These are phyloP conservation scores for Drosophila sp. DNA, from an alignment of 1,140 invertebrate genomes.

Conservation along the genomic window DNA sequence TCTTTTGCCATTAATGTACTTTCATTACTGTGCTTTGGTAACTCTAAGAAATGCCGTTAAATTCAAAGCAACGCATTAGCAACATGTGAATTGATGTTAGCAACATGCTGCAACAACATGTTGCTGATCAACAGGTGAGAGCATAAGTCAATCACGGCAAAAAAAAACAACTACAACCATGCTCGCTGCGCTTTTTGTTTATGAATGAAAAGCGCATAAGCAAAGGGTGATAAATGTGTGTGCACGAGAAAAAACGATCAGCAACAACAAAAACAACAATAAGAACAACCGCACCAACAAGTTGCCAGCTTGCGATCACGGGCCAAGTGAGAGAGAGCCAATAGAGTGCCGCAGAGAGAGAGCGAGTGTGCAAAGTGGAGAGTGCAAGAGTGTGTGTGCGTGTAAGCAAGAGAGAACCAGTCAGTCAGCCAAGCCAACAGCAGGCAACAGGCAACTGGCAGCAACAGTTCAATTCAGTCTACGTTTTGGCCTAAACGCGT, in stretches of 20 bases:
- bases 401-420: conserved; percentile 46
- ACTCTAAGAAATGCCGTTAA: conserved; percentile 24
- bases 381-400: neutral
- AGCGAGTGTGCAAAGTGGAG: conserved; percentile 11
- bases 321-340: conserved; percentile 4
- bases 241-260: conserved; percentile 51
- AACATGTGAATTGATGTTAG: conserved; percentile 17
- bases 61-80: conserved; percentile 20
- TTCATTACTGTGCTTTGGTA: neutral
- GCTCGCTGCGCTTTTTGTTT: conserved; percentile 67
- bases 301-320: conserved; percentile 12
- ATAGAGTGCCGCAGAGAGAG: conserved; percentile 1
- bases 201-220: conserved; percentile 76
- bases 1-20: no score
- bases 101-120: conserved; percentile 19
- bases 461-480: conserved; percentile 69
- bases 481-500: conserved; percentile 77
- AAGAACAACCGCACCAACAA: conserved; percentile 38
- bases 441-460: conserved; percentile 26
- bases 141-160: conserved; percentile 16
- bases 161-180: conserved; percentile 41
- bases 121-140: conserved; percentile 66
- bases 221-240: conserved; percentile 67
- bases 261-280: conserved; percentile 19
- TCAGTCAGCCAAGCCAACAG: conserved; percentile 36